Evolutionary conservation across 2,113 vertebrate species (phyloP).

Genomic region (Eubucco bourcierii): DNA sequence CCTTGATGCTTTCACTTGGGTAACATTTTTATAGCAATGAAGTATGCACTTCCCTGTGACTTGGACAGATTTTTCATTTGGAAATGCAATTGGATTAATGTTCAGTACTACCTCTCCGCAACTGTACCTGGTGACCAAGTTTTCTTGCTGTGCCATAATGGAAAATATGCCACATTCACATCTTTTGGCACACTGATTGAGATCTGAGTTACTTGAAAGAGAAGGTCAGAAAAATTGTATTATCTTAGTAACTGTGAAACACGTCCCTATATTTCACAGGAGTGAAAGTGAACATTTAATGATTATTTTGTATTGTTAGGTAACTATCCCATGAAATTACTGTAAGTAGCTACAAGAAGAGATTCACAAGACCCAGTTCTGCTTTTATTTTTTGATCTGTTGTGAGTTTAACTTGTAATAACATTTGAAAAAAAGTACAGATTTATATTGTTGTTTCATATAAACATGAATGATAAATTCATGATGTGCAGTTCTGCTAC

Average conservation of each 20-base stretch:
- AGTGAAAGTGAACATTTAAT: background rate
- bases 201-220: background rate
- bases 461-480: background rate
- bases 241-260: background rate
- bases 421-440: background rate
- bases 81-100: background rate
- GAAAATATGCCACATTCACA: background rate
- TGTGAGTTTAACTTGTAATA: background rate
- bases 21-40: background rate
- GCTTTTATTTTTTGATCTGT: background rate
- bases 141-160: background rate
- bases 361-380: accelerated
- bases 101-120: background rate
- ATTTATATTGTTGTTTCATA: background rate
- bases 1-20: background rate
- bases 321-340: background rate
- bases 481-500: background rate
- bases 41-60: no score
- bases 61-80: background rate
- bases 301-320: background rate
- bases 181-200: background rate
- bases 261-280: no score
- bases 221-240: background rate
- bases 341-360: accelerated
- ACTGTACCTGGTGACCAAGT: background rate